phyloP scores from a whole-genome alignment of 2,888 invertebrate genomes.

The Andricus quercusramuli region DNA sequence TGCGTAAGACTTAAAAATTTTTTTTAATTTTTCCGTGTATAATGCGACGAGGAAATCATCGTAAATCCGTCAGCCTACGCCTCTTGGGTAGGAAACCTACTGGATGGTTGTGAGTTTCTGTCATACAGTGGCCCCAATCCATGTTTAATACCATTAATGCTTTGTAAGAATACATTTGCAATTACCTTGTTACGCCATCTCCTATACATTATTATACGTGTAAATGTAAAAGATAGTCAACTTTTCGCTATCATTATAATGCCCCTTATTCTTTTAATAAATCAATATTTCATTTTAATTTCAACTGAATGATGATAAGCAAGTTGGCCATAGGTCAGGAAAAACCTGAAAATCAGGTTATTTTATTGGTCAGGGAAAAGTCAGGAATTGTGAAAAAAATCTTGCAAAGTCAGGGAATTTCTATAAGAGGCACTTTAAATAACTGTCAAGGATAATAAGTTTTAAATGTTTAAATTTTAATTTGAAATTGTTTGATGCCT shows the following conservation, averaged over 20 bases:
- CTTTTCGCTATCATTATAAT: not conserved
- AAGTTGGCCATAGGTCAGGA: too few relatives aligned
- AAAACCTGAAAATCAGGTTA: too few relatives aligned
- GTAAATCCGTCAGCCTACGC: slow-evolving; percentile 45
- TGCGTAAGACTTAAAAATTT: not conserved
- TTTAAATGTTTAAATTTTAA: too few relatives aligned
- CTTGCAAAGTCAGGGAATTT: too few relatives aligned
- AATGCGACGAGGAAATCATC: slow-evolving; percentile 44
- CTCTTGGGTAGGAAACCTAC: slow-evolving; percentile 47
- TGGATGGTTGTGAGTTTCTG: slow-evolving; percentile 53
- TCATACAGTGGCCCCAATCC: slow-evolving; percentile 60
- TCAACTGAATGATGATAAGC: too few relatives aligned
- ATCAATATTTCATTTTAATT: too few relatives aligned
- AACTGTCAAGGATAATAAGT: too few relatives aligned
- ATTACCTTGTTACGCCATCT: slow-evolving; percentile 18
- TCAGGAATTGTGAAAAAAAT: too few relatives aligned
- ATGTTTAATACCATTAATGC: slow-evolving; percentile 56
- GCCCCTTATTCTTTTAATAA: not conserved
- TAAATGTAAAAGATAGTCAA: not conserved
- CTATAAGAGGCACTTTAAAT: too few relatives aligned
- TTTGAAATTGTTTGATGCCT: too few relatives aligned
- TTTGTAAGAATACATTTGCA: slow-evolving; percentile 22
- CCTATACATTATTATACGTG: not conserved
- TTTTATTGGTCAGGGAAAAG: too few relatives aligned
- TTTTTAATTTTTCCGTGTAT: slow-evolving; percentile 24